Base-by-base conservation (phyloP, 2,113 vertebrate genomes). In the Psilopogon haemacephalus region DNA sequence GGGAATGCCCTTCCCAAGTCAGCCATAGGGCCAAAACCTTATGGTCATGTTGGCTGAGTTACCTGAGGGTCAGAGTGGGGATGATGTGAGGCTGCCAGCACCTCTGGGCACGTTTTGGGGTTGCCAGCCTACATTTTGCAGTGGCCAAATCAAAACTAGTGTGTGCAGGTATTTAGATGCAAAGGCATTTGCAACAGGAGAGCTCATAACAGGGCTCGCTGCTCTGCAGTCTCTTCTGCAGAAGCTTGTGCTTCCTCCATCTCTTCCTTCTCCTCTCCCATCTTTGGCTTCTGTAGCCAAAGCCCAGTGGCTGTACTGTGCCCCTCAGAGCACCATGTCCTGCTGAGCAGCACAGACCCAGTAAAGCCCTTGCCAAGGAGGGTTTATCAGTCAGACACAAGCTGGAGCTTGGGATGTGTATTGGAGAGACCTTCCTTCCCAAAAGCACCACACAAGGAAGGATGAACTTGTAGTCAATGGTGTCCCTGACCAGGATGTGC, bases 11-110 rank as follows among this genome's bases (percentile, higher is more conserved):
- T 7, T 20, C 18, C 17, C 0, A 0, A 26, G 46, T 37, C 0
- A 4, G 12, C 27, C 5, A 2, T 28, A 37, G 79, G 40, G 33
- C 33, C 73, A 10, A 83, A 72, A 59, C 55, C 16, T 2, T 40
- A 0, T 0, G 10, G 42, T 33, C 1, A 0, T 3, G 0, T 13
- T 52, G 78, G 27, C 65, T 18, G 69, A 62, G 46, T 78, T 67
- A 40, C 42, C 9, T 28, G 68, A 28, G 21, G 2, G 50, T 62
- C 2, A 0, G 32, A 32, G 32, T 5, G 20, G 64, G 26, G 13
- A 17, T 37, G 73, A 26, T 54, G 11, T 0, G 0, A 71, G 62
- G 65, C 20, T 84, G 37, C 10, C 75, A 13, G 23, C 33, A 50
- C 58, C 62, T 55, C 71, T 52, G 73, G 86, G 55, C 56, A 54